These are phyloP conservation scores for Sphaeramia orbicularis DNA, from an alignment of 2,797 vertebrate species.

Conservation along the genomic window DNA sequence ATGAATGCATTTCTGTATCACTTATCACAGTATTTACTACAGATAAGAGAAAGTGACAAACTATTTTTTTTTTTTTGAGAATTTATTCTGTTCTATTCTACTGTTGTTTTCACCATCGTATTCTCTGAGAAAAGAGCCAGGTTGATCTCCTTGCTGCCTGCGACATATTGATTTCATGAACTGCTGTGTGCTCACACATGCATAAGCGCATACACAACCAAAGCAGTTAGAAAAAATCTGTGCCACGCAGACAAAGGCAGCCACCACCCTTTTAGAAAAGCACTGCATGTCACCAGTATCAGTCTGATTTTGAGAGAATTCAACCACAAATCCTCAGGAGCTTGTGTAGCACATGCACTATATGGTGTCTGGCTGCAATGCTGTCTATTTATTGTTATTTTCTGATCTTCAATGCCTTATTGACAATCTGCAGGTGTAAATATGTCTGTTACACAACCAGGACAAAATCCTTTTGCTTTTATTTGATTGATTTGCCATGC, in stretches of 20 bases:
- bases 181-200: conserved; percentile 16
- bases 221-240: conserved; percentile 34
- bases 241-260: conserved; percentile 60
- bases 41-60: neutral
- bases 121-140: conserved; percentile 2
- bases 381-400: neutral
- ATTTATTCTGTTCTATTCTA: neutral
- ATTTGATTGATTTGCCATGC: conserved; percentile 11
- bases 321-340: neutral
- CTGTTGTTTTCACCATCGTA: neutral
- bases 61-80: neutral
- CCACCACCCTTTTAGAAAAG: conserved; percentile 55
- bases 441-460: neutral
- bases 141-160: neutral
- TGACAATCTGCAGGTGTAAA: neutral
- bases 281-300: conserved; percentile 6
- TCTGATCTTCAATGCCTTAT: neutral
- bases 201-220: conserved; percentile 14
- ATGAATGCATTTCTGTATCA: neutral
- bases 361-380: neutral
- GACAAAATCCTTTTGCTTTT: neutral
- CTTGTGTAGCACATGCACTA: neutral
- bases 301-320: neutral
- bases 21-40: neutral
- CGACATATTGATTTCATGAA: conserved; percentile 11